Evolutionary conservation across 2,113 vertebrate genomes (phyloP), one percentile per base, ranked within the genome.

Genomic region (Caranx ignobilis): DNA sequence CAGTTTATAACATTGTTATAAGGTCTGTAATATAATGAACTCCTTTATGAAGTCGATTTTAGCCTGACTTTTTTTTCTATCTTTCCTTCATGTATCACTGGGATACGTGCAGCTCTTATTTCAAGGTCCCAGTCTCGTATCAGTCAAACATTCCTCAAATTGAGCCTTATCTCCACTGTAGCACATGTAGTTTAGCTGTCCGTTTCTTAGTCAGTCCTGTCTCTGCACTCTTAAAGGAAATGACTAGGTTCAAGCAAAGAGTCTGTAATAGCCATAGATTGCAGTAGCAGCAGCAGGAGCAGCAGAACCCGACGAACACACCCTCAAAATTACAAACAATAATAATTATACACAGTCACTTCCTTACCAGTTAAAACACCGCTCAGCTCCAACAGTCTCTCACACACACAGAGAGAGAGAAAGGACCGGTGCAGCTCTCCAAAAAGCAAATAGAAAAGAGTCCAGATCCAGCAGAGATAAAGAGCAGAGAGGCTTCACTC

Each of bases 281-380:
- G 71, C 21, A 77, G 47, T 11, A 68, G 45, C 3, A 59, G 31
- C 35, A 18, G 13, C 10, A 39, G 86, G 34, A 73, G 59, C 39
- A 26, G 26, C 26, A 26, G 26, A 26, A 26, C 35, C 15, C 18
- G 11, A 50, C 21, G 64, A 82, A 67, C 68, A 77, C 88, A 82
- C 77, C 66, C 70, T 77, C 47, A 31, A 55, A 35, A 88, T 60
- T 86, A 83, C 70, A 87, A 85, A 83, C 79, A 89, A 71, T 78
- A 75, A 83, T 80, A 63, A 87, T 85, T 35, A 76, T 43, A 75
- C 2, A 35, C 63, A 84, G 63, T 54, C 81, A 90, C 89, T 87
- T 93, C 87, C 91, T 92, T 87, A 92, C 85, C 89, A 76, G 85
- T 83, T 82, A 13, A 71, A 77, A 85, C 80, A 80, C 41, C 60